Base-by-base conservation (phyloP, 2,113 vertebrate species). In the Dicerorhinus sumatrensis region DNA sequence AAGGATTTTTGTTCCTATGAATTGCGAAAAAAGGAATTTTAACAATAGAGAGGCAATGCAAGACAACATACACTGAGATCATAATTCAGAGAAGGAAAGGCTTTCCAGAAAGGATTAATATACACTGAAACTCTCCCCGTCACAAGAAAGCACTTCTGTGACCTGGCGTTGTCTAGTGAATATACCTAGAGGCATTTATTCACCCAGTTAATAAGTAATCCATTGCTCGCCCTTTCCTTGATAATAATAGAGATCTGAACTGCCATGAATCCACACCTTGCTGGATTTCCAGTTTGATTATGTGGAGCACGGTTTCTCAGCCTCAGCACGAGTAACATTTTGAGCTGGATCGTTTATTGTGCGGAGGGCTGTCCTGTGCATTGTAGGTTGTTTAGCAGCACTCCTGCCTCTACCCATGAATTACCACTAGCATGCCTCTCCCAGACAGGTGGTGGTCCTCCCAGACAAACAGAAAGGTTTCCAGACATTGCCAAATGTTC, bases 1-100 rank as follows among this genome's bases (percentile, higher is more conserved):
- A 90, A 98, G 87, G 76, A 91, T 94, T 97, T 98, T 75, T 91
- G 93, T 39, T 58, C 42, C 9, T 58, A 84, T 95, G 93, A 96
- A 97, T 96, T 95, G 86, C 96, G 95, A 73, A 95, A 96, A 95
- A 94, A 97, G 93, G 95, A 97, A 97, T 97, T 94, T 97, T 94
- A 92, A 93, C 91, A 96, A 89, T 29, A 94, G 73, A 76, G 89
- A 89, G 85, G 72, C 82, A 79, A 82, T 79, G 58, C 85, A 79
- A 89, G 94, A 94, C 65, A 95, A 75, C 73, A 39, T 23, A 65
- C 89, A 82, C 91, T 48, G 56, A 87, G 67, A 70, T 85, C 87
- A 84, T 92, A 88, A 96, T 70, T 97, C 92, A 95, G 94, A 77
- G 93, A 83, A 73, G 8, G 56, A 89, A 95, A 90, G 56, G 0